A percentile compares a stretch with the other conserved stretches of the same genome.
phyloP scores from a whole-genome alignment of 2,113 vertebrate species.

The Natator depressus region DNA sequence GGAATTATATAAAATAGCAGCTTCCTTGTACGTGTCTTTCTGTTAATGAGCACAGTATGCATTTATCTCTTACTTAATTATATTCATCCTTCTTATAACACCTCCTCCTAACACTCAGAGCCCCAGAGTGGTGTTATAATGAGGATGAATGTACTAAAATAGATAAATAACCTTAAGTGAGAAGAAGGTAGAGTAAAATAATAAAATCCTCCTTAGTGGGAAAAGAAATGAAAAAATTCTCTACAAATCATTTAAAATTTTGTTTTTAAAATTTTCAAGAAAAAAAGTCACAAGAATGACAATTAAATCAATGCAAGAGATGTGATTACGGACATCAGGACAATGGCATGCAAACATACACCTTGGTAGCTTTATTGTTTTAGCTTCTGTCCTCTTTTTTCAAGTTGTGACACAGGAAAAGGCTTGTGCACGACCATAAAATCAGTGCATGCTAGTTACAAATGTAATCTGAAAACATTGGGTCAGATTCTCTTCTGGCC shows the following conservation, averaged over 20 bases:
- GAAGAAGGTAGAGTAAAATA: background rate
- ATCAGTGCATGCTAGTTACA: background rate
- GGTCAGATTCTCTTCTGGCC: background rate
- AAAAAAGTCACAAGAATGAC: background rate
- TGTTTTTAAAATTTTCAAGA: background rate
- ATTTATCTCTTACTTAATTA: background rate
- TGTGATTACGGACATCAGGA: background rate
- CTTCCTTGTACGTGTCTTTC: constrained; percentile 12
- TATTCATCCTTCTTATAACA: constrained; percentile 28
- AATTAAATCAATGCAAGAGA: background rate
- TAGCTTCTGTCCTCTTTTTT: background rate
- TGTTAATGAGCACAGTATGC: constrained; percentile 32
- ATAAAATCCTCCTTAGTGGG: background rate
- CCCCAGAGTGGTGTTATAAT: constrained; percentile 10
- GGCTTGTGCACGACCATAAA: background rate
- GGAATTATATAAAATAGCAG: constrained; percentile 40
- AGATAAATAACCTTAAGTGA: constrained; percentile 15
- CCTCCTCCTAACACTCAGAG: constrained; percentile 9
- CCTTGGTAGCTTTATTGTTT: background rate
- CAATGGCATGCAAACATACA: background rate
- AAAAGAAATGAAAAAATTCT: background rate
- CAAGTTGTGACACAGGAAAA: background rate
- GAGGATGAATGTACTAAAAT: constrained; percentile 31
- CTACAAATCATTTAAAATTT: background rate
- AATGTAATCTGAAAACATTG: background rate